phyloP scores from a whole-genome alignment of 2,888 invertebrate genomes.

The Philereme transversata region DNA sequence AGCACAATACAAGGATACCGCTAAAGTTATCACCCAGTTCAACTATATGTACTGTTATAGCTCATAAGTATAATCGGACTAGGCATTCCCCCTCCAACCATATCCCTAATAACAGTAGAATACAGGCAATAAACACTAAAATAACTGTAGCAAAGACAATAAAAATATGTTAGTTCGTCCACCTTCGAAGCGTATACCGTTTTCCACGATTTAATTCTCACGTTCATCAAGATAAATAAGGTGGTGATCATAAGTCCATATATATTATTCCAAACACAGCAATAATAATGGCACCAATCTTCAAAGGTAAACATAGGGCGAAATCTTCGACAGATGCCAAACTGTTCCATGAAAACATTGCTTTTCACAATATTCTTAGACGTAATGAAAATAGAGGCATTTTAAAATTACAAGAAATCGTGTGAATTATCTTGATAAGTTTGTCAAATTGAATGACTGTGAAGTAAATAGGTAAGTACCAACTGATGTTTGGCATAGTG shows the following conservation, averaged over 20 bases:
- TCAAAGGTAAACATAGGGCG: conserved; percentile 45
- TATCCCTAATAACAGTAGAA: conserved; percentile 43
- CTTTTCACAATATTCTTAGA: neutral
- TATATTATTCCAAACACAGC: conserved; percentile 41
- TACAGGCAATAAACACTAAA: conserved; percentile 41
- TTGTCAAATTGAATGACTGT: too few relatives aligned
- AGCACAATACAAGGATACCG: conserved; percentile 42
- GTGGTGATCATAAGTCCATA: conserved; percentile 46
- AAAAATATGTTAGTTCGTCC: conserved; percentile 44
- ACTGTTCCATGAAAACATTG: conserved; percentile 24
- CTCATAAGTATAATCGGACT: conserved; percentile 45
- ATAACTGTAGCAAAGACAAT: conserved; percentile 37
- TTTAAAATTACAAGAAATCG: too few relatives aligned
- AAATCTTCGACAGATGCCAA: conserved; percentile 28
- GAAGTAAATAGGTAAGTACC: too few relatives aligned
- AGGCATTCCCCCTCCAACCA: conserved; percentile 31
- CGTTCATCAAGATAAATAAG: conserved; percentile 42
- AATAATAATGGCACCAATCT: conserved; percentile 40
- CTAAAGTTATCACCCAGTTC: conserved; percentile 41
- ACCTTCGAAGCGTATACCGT: conserved; percentile 44
- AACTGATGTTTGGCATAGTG: too few relatives aligned
- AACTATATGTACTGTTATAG: conserved; percentile 41
- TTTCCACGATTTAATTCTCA: conserved; percentile 43
- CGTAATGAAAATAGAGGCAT: too few relatives aligned
- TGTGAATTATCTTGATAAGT: too few relatives aligned